Base-by-base conservation (phyloP, 1,140 invertebrate species). In the Drosophila dunni region DNA sequence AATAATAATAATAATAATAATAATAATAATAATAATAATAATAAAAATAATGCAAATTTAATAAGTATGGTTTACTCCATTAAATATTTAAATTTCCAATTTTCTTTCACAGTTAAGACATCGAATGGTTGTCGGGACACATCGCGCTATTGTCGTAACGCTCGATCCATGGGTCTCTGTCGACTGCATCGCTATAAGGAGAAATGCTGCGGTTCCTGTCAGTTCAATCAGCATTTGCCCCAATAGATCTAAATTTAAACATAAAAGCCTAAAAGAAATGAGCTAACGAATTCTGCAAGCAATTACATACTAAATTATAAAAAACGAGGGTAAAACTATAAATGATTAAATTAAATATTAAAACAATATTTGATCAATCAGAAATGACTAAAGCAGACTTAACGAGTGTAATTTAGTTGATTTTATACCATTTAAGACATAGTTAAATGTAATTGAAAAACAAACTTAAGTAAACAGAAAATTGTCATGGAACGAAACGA, bases 121-220 rank as follows among this genome's bases (percentile, higher is more conserved):
- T 65, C 68, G 15, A 20, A 56, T 11, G 61, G 65, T 63, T 98
- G 97, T 92, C 95, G 94, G 73, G 97, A 98, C 90, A 94, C 95
- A 44, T 97, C 96, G 24, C 95, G 95, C 63, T 95, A 96, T 79
- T 98, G 97, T 92, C 94, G 94, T 75, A 96, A 96, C 89, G 96
- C 97, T 11, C 95, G 95, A 82, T 93, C 94, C 20, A 96, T 97
- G 95, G 96, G 97, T 89, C 94, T 97, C 94, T 98, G 97, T 93
- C 95, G 95, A 57, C 93, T 97, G 64, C 94, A 95, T 79, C 94
- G 96, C 40, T 98, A 97, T 92, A 95, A 96, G 91, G 94, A 95
- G 78, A 96, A 96, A 88, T 98, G 97, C 91, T 98, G 97, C 93
- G 94, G 95, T 79, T 96, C 97, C 58, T 98, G 97, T 89, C 94